Conservation (phyloP, 2,113 vertebrate species). For the Anarhynchus alexandrinus region DNA sequence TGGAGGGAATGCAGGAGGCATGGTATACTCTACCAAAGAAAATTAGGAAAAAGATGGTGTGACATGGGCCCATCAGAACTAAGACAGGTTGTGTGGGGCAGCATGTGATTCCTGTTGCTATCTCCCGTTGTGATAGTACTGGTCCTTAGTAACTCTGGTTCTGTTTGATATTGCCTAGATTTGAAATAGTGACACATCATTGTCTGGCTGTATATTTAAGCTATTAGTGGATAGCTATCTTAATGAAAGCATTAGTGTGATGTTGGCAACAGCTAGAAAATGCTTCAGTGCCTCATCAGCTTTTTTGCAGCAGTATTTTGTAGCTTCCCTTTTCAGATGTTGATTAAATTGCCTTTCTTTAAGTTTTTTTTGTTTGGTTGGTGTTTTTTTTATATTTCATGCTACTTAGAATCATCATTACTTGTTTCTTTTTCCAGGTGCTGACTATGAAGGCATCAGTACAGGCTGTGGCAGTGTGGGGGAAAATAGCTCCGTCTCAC, state of each 20-base stretch:
- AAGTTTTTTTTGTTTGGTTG: background rate
- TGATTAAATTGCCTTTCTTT: background rate
- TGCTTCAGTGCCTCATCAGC: background rate
- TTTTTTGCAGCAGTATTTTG: background rate
- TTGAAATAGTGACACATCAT: background rate
- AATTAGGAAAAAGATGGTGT: background rate
- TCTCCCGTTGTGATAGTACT: background rate
- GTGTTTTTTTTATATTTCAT: background rate
- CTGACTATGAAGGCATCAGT: slow-evolving; percentile 56
- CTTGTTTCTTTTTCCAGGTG: slow-evolving; percentile 21
- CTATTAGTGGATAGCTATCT: background rate
- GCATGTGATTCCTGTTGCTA: background rate
- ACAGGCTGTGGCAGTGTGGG: slow-evolving; percentile 74
- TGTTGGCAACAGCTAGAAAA: background rate
- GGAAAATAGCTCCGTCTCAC: slow-evolving; percentile 73
- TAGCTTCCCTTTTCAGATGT: background rate
- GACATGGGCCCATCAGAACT: background rate
- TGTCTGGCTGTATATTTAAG: background rate
- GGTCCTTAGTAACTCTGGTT: background rate
- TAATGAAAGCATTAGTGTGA: background rate
- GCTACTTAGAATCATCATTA: background rate
- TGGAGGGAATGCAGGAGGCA: background rate
- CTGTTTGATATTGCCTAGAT: background rate
- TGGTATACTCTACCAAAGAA: background rate
- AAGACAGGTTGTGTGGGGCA: background rate